Conservation (phyloP, 2,888 invertebrate species). For the Anarsia innoxiella region DNA sequence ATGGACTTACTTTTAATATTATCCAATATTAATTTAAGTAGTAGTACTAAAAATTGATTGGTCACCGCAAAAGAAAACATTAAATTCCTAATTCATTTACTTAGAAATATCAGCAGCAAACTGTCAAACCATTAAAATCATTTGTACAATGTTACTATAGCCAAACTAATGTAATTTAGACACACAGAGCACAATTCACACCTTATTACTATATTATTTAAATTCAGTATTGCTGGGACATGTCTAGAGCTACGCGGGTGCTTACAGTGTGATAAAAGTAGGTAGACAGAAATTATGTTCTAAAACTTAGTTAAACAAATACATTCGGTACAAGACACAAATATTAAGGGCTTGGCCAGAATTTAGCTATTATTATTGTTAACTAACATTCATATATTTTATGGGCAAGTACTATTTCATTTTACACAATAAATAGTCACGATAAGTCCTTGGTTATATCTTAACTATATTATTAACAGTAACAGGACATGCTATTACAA, state of each 20-base stretch:
- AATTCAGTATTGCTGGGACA: slow-evolving; percentile 8
- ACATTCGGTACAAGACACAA: slow-evolving; percentile 9
- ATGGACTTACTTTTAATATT: slow-evolving; percentile 51
- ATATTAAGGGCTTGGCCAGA: no score
- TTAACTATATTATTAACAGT: no score
- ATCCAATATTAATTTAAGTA: slow-evolving; percentile 47
- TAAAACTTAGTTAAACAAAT: slow-evolving; percentile 1
- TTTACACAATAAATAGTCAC: no score
- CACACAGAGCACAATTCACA: neutral
- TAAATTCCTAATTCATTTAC: slow-evolving; percentile 49
- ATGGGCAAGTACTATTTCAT: no score
- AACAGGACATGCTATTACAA: no score
- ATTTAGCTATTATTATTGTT: no score
- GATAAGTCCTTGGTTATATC: no score
- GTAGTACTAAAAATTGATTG: slow-evolving; percentile 58
- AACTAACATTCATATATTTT: no score
- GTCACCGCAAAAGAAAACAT: slow-evolving; percentile 58
- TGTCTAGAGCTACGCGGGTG: slow-evolving; percentile 9
- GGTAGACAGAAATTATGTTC: slow-evolving; percentile 1
- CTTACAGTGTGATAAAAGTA: slow-evolving; percentile 4
- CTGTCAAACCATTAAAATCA: slow-evolving; percentile 25
- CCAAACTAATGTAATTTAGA: neutral
- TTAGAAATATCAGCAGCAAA: slow-evolving; percentile 38
- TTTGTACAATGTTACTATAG: slow-evolving; percentile 9
- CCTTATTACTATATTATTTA: neutral